phyloP scores from a whole-genome alignment of 2,888 invertebrate genomes.

The Aphrophora alni region DNA sequence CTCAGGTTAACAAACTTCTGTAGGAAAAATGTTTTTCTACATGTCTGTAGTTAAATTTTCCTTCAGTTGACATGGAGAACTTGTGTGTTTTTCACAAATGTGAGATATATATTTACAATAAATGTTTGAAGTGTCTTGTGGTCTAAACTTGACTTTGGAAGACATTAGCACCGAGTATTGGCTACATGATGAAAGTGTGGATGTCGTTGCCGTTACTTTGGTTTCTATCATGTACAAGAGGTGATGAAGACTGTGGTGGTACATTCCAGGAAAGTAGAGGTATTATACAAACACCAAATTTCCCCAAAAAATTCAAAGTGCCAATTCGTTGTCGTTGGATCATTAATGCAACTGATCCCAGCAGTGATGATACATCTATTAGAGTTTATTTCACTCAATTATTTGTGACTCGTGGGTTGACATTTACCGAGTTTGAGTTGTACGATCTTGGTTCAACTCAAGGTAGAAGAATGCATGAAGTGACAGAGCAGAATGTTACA shows the following conservation, averaged over 20 bases:
- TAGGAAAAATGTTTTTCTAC: no score
- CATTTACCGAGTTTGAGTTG: constrained; percentile 77
- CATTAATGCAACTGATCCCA: constrained; percentile 67
- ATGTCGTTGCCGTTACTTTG: neutral
- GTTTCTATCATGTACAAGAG: neutral
- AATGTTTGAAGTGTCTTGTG: neutral
- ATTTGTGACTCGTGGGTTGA: constrained; percentile 79
- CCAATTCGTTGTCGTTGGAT: constrained; percentile 89
- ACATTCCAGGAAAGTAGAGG: constrained; percentile 70
- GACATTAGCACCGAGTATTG: neutral
- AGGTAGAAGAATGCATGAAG: constrained; percentile 48
- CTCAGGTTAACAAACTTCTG: no score
- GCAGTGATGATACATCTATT: constrained; percentile 66
- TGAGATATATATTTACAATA: neutral
- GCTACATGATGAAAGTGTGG: neutral
- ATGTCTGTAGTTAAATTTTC: no score
- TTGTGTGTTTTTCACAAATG: neutral
- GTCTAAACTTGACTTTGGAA: neutral
- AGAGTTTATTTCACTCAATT: constrained; percentile 88
- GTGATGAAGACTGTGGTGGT: constrained; percentile 65
- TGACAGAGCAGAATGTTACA: constrained; percentile 77
- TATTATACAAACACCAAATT: constrained; percentile 81
- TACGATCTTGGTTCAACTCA: constrained; percentile 68
- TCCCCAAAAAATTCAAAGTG: constrained; percentile 79
- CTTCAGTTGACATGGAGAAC: neutral